These are phyloP conservation scores for Pithys albifrons DNA, from an alignment of 2,113 vertebrate species.

Conservation along the genomic window DNA sequence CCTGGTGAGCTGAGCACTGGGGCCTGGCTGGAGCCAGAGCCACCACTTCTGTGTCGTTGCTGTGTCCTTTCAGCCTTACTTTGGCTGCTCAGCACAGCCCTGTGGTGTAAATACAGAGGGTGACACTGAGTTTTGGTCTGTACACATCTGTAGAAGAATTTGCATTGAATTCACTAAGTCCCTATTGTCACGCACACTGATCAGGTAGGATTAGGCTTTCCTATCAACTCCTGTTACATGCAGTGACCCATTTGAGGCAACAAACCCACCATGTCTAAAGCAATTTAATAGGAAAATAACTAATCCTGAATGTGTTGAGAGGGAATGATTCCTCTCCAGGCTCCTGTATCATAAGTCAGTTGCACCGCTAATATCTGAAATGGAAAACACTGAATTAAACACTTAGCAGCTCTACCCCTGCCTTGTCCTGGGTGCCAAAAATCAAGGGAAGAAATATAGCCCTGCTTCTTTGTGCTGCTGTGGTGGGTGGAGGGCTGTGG, in stretches of 20 bases:
- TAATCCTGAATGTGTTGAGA: conserved; percentile 60
- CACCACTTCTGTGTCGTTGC: not conserved
- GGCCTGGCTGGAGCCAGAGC: not conserved
- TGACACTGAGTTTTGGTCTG: not conserved
- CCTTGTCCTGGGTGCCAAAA: not conserved
- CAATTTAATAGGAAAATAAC: conserved; percentile 66
- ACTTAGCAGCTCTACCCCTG: not conserved
- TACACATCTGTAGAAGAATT: not conserved
- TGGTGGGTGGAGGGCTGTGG: not conserved
- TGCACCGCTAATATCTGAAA: not conserved
- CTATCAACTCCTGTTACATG: not conserved
- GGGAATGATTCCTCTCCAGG: conserved; percentile 54
- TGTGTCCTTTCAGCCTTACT: not conserved
- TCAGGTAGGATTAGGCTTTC: not conserved
- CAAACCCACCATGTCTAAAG: conserved; percentile 51
- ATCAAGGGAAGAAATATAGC: not conserved
- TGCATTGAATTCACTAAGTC: not conserved
- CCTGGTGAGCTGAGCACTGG: not conserved
- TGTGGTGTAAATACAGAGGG: not conserved
- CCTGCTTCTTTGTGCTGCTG: not conserved
- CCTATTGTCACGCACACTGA: not conserved
- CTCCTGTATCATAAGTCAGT: conserved; percentile 51
- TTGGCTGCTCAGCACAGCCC: not conserved
- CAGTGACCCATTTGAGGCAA: conserved; percentile 45
- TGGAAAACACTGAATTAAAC: conserved; percentile 48